Evolutionary conservation across 1,140 invertebrate species (phyloP), one percentile per base, ranked within the genome.

Genomic region (Heliothis subflexa): DNA sequence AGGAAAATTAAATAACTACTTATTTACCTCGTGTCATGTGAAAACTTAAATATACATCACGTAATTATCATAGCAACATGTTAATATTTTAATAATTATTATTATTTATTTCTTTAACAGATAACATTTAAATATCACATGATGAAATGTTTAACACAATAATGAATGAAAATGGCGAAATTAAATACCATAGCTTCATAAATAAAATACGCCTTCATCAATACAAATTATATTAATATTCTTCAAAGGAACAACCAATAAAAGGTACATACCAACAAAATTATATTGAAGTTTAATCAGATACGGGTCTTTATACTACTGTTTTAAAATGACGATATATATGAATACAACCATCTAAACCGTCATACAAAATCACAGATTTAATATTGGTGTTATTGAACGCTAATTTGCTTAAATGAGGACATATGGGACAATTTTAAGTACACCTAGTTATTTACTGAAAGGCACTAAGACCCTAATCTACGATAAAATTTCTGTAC

Each of bases 101-200:
- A 86, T 88, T 88, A 85, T 92, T 86, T 89, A 92, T 91, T 88
- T 88, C 89, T 83, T 89, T 91, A 94, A 94, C 91, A 92, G 85
- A 94, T 93, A 94, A 94, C 91, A 93, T 93, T 88, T 82, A 91
- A 91, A 94, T 94, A 93, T 93, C 92, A 94, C 92, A 94, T 92
- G 81, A 90, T 86, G 87, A 93, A 91, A 91, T 87, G 86, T 91
- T 91, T 83, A 85, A 90, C 86, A 89, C 91, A 88, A 88, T 86
- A 85, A 89, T 86, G 88, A 80, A 83, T 88, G 80, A 84, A 79
- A 88, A 88, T 91, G 90, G 86, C 89, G 89, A 91, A 79, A 86
- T 85, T 81, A 83, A 81, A 81, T 75, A 83, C 74, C 64, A 78
- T 68, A 80, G 54, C 21, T 78, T 47, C 55, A 76, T 52, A 77